Conservation (phyloP, 1,140 invertebrate species). For the Scaptodrosophila lebanonensis region DNA sequence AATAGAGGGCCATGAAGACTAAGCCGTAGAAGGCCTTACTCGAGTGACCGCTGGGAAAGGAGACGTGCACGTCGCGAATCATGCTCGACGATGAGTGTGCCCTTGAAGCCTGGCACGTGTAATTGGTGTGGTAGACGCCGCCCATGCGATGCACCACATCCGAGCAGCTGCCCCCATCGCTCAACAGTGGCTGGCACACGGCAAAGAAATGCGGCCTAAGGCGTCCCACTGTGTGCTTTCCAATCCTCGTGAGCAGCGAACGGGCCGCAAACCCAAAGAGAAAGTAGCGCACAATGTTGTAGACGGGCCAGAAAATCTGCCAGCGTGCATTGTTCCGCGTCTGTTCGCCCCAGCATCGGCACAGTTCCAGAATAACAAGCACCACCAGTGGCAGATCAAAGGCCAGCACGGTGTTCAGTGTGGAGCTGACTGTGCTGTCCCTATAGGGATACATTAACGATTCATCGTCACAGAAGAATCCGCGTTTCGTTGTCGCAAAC, state of each 20-base stretch:
- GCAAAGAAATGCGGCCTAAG: slow-evolving; percentile 93
- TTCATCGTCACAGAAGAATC: slow-evolving; percentile 97
- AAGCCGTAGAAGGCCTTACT: slow-evolving; percentile 89
- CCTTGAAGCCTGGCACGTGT: slow-evolving; percentile 78
- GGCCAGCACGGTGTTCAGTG: slow-evolving; percentile 20
- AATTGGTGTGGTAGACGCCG: slow-evolving; percentile 81
- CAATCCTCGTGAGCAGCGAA: slow-evolving; percentile 89
- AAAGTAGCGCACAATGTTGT: slow-evolving; percentile 86
- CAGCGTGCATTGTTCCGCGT: slow-evolving; percentile 50
- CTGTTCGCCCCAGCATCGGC: neutral
- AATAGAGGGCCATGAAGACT: slow-evolving; percentile 87
- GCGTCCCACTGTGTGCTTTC: slow-evolving; percentile 92
- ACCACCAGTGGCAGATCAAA: slow-evolving; percentile 27
- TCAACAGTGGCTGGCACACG: slow-evolving; percentile 82
- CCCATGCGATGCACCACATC: slow-evolving; percentile 76
- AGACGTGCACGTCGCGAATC: slow-evolving; percentile 84
- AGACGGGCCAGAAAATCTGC: slow-evolving; percentile 79
- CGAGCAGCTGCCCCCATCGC: slow-evolving; percentile 33
- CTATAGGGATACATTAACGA: slow-evolving; percentile 90
- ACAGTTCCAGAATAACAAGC: slow-evolving; percentile 20
- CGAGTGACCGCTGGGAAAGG: slow-evolving; percentile 89
- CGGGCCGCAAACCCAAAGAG: slow-evolving; percentile 88
- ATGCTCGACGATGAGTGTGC: slow-evolving; percentile 78
- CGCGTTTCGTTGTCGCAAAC: slow-evolving; percentile 82
- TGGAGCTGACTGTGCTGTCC: slow-evolving; percentile 82